Evolutionary conservation across 2,113 vertebrate species (phyloP).

Genomic region (Peromyscus leucopus): DNA sequence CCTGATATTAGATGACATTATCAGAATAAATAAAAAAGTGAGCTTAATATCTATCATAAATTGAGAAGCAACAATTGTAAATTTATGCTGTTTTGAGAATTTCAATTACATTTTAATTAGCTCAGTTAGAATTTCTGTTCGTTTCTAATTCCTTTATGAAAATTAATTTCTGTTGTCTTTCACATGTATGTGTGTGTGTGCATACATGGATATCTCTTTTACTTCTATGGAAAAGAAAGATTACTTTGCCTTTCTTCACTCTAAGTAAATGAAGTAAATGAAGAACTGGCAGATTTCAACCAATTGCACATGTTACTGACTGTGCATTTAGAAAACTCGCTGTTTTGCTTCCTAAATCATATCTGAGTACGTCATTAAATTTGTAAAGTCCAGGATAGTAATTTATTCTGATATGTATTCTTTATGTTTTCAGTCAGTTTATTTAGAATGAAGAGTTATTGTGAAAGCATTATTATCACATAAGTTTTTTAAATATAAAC

Average conservation of each 20-base stretch:
- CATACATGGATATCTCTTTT: background rate
- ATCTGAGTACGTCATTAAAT: background rate
- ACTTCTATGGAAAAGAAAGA: background rate
- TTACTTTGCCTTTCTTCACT: background rate
- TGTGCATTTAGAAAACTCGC: background rate
- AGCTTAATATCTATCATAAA: background rate
- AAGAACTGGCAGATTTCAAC: background rate
- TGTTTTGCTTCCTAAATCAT: background rate
- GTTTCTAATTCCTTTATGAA: background rate
- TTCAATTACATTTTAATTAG: background rate
- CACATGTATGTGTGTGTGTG: background rate
- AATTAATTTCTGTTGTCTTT: background rate
- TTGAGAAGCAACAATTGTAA: background rate
- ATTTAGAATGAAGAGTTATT: background rate
- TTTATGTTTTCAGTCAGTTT: background rate
- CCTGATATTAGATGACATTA: background rate
- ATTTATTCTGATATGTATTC: background rate
- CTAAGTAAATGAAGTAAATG: rapidly evolving
- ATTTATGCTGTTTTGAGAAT: background rate
- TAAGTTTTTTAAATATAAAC: background rate
- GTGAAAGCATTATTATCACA: background rate
- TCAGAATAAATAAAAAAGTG: background rate
- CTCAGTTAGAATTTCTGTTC: background rate
- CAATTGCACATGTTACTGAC: background rate
- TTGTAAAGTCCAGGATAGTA: background rate